Conservation (phyloP, 2,797 vertebrate species). For the Heteromormyrus szaboi region DNA sequence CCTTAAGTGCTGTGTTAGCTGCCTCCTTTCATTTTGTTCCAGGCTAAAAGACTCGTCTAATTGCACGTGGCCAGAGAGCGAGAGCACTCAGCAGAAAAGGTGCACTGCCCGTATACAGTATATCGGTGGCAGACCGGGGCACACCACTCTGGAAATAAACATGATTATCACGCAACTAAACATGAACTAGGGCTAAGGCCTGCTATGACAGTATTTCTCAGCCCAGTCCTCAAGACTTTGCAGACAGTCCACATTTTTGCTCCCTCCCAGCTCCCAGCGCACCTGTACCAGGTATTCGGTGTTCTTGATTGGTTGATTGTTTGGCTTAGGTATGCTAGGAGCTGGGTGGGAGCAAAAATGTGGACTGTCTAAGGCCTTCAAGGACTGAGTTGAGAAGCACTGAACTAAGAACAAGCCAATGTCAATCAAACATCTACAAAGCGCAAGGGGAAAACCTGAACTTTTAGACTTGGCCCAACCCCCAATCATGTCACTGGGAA, state of each 20-base stretch:
- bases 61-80: slow-evolving; percentile 37
- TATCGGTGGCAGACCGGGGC: background rate
- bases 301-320: background rate
- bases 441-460: background rate
- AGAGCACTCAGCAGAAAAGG: slow-evolving; percentile 24
- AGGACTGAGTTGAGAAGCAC: background rate
- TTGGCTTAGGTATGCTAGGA: background rate
- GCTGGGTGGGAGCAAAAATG: background rate
- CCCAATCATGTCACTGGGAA: background rate
- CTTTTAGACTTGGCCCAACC: background rate
- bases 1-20: slow-evolving; percentile 9
- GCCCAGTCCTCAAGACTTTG: background rate
- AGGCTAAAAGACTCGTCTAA: slow-evolving; percentile 56
- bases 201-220: background rate
- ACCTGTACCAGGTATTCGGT: background rate
- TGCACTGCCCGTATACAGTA: slow-evolving; percentile 28
- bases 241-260: background rate
- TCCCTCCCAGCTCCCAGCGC: background rate
- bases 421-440: background rate
- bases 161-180: background rate
- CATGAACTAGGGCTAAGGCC: background rate
- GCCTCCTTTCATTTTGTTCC: slow-evolving; percentile 48
- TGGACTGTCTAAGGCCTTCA: background rate
- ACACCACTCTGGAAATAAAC: background rate
- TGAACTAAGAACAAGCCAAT: background rate